Evolutionary conservation across 2,113 vertebrate genomes (phyloP), one percentile per base, ranked within the genome.

Genomic region (Cercocebus atys): DNA sequence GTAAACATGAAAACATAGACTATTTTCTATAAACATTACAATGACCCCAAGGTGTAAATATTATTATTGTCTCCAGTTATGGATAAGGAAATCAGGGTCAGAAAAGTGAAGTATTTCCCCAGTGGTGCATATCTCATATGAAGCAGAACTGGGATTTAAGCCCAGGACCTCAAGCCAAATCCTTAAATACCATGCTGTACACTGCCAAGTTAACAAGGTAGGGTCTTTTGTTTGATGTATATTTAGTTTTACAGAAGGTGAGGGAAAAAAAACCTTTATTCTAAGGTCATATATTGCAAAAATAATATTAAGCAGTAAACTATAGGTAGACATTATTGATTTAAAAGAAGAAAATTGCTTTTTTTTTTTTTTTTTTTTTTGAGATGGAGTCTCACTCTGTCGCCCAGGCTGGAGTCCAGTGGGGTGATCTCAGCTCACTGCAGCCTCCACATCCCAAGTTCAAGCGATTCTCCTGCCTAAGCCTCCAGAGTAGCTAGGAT

Each of bases 91-190:
- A 87, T 17, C 18, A 43, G 25, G 27, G 12, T 30, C 88, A 17
- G 73, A 83, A 85, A 96, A 76, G 57, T 52, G 14, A 95, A 57
- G 22, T 78, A 50, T 82, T 89, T 97, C 85, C 88, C 79, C 83
- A 94, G 3, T 38, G 35, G 20, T 30, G 22, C n/a, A 27, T 70
- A 38, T 23, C 8, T 86, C 38, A 16, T 47, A 7, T 61, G 38
- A 96, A 97, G 35, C 35, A 95, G 73, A 96, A 47, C 25, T 82
- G 32, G 25, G 50, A 95, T 87, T 79, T 45, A 79, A 93, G 55
- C 55, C 66, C 66, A 68, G n/a, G 43, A 61, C 59, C 20, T 43
- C 50, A 84, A 52, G 55, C 12, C 72, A 80, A 91, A 88, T 13
- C 64, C 55, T 86, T 78, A 89, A 94, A 68, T 66, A 72, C 40